Evolutionary conservation across 2,113 vertebrate species (phyloP).

Genomic region (Sorex araneus): DNA sequence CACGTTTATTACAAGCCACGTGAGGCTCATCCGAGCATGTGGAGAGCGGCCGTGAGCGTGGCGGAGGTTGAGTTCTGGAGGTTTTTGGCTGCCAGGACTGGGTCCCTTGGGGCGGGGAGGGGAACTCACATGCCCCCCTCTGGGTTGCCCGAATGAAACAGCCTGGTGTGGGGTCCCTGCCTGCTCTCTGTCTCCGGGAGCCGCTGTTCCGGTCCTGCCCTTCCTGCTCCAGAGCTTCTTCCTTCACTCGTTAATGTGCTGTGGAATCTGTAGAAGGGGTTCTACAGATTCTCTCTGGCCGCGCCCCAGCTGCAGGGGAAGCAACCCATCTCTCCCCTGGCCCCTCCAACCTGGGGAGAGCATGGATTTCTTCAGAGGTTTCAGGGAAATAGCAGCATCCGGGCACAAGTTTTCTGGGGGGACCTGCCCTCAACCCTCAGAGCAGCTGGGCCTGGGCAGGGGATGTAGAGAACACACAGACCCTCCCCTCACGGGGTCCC

Average conservation of each 20-base stretch:
- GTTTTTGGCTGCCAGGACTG: too few species aligned
- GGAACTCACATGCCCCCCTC: too few species aligned
- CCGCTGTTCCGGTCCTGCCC: not conserved
- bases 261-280: too few species aligned
- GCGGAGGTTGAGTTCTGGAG: too few species aligned
- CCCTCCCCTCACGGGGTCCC: not conserved
- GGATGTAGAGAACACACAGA: not conserved
- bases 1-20: not conserved
- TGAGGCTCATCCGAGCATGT: too few species aligned
- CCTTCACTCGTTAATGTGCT: not conserved
- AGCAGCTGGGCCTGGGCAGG: not conserved
- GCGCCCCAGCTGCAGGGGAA: conserved; percentile 6
- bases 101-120: too few species aligned
- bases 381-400: not conserved
- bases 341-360: not conserved
- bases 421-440: conserved; percentile 9
- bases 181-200: not conserved
- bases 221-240: not conserved
- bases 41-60: too few species aligned
- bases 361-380: conserved; percentile 35
- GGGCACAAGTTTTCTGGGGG: not conserved
- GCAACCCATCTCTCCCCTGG: not conserved
- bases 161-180: too few species aligned
- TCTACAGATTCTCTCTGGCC: conserved; percentile 15
- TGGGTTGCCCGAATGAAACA: too few species aligned